A percentile compares a stretch with the other conserved stretches of the same genome.
phyloP scores from a whole-genome alignment of 2,888 invertebrate genomes.

The Siphonodentalium dalli region DNA sequence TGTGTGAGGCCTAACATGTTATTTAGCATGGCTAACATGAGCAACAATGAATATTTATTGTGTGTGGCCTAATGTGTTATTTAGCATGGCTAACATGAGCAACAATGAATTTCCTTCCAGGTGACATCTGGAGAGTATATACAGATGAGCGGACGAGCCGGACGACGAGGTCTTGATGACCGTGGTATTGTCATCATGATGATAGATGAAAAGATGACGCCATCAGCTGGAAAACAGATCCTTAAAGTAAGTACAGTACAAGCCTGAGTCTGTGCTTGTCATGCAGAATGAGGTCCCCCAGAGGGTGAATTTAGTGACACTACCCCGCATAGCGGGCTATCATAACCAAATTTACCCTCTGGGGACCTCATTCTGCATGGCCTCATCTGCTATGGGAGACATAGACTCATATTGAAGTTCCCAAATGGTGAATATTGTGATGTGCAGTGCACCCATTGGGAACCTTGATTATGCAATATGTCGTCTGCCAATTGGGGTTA shows the following conservation, averaged over 20 bases:
- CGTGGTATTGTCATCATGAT: conserved; percentile 96
- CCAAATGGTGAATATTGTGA: too few species aligned
- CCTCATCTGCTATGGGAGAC: too few species aligned
- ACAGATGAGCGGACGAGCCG: conserved; percentile 99
- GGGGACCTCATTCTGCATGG: too few species aligned
- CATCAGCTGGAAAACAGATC: conserved; percentile 69
- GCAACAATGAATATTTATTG: background rate
- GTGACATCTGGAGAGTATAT: conserved; percentile 98
- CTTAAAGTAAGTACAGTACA: conserved; percentile 72
- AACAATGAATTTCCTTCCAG: conserved; percentile 23
- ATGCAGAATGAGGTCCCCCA: background rate
- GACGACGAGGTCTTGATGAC: conserved; percentile 94
- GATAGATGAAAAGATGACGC: conserved; percentile 92
- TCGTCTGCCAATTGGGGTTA: too few species aligned
- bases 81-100: background rate
- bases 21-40: too few species aligned
- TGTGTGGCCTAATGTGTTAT: background rate
- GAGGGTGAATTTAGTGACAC: too few species aligned
- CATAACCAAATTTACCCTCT: too few species aligned
- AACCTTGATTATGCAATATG: too few species aligned
- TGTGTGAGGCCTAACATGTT: background rate
- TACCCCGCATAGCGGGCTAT: too few species aligned
- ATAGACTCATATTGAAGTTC: too few species aligned
- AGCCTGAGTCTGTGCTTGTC: background rate
- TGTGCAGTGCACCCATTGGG: too few species aligned